Evolutionary conservation across 2,113 vertebrate genomes (phyloP).

Genomic region (Garra rufa): DNA sequence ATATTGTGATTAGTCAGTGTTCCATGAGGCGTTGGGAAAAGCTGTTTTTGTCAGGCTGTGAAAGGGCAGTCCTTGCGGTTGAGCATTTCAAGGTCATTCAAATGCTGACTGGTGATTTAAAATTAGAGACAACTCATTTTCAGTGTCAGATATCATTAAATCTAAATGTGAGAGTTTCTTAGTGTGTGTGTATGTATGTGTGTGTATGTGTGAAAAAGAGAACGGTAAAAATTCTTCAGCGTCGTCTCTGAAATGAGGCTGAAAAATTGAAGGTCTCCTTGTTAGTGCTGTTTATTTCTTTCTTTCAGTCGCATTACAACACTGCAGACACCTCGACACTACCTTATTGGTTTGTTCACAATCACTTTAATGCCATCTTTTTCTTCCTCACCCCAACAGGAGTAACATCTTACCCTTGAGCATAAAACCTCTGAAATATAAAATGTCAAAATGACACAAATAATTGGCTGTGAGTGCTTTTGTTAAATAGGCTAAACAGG

Average conservation of each 20-base stretch:
- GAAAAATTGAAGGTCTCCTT: constrained; percentile 15
- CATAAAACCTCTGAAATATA: background rate
- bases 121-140: constrained; percentile 70
- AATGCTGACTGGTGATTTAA: constrained; percentile 65
- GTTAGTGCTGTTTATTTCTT: background rate
- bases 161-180: constrained; percentile 50
- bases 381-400: background rate
- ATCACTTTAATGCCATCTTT: background rate
- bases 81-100: constrained; percentile 64
- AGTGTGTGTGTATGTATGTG: constrained; percentile 13
- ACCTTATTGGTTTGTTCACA: background rate
- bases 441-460: constrained; percentile 6
- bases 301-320: background rate
- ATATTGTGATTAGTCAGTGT: constrained; percentile 29
- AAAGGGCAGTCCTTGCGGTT: constrained; percentile 10
- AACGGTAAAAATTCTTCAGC: background rate
- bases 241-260: background rate
- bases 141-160: constrained; percentile 62
- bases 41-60: background rate
- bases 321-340: background rate
- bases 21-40: background rate
- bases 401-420: background rate
- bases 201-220: background rate
- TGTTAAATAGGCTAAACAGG: background rate
- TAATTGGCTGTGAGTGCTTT: background rate